These are phyloP conservation scores for Malachius bipustulatus DNA, from an alignment of 2,888 invertebrate genomes.

Conservation along the genomic window DNA sequence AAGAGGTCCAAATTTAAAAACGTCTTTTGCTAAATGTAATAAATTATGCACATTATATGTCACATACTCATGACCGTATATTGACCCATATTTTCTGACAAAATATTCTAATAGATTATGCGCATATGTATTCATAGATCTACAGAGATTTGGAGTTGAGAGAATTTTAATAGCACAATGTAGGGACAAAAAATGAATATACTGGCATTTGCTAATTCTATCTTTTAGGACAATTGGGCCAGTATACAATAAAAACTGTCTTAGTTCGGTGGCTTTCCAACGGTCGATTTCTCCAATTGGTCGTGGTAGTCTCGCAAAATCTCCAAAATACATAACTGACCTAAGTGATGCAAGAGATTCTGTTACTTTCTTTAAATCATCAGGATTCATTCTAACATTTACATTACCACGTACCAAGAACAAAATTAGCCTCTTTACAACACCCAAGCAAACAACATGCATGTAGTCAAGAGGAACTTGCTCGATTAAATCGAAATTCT, in stretches of 20 bases:
- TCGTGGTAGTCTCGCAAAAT: slow-evolving; percentile 17
- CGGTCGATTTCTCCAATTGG: slow-evolving; percentile 15
- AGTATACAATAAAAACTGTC: slow-evolving; percentile 19
- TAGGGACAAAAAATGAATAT: slow-evolving; percentile 18
- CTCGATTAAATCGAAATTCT: slow-evolving; percentile 5
- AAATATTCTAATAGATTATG: slow-evolving; percentile 18
- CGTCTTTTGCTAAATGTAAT: slow-evolving; percentile 18
- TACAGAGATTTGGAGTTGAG: slow-evolving; percentile 11
- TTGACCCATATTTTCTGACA: slow-evolving; percentile 12
- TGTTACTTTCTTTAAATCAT: not conserved
- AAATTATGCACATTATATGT: slow-evolving; percentile 20
- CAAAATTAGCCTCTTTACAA: no score
- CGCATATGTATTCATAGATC: slow-evolving; percentile 15
- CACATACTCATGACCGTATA: slow-evolving; percentile 18
- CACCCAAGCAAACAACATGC: no score
- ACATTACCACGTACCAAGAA: no score
- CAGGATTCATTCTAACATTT: slow-evolving; percentile 4
- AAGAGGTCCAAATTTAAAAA: no score
- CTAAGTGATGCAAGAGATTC: not conserved
- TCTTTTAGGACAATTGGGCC: slow-evolving; percentile 19
- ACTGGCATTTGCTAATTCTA: slow-evolving; percentile 12
- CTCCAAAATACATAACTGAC: no score
- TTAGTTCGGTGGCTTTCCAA: slow-evolving; percentile 22
- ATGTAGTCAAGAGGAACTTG: slow-evolving; percentile 9
- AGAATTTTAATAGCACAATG: slow-evolving; percentile 18